These are phyloP conservation scores for Anastrepha ludens DNA, from an alignment of 1,140 invertebrate species.

Conservation along the genomic window DNA sequence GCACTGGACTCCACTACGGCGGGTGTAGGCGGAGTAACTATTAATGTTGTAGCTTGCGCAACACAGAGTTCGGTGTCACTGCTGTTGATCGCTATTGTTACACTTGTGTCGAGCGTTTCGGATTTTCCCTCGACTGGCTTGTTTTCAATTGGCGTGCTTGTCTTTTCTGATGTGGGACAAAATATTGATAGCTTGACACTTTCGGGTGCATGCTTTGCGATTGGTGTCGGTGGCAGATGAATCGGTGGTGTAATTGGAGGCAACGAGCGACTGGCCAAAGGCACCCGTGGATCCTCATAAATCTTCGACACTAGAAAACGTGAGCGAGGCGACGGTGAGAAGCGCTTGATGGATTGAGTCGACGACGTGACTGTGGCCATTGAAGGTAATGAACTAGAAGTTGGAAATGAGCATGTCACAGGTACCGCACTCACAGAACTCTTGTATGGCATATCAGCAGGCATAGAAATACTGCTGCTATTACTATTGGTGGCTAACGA, in stretches of 20 bases:
- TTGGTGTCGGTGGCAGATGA: conserved; percentile 68
- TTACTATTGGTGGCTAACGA: conserved; percentile 55
- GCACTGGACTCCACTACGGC: background rate
- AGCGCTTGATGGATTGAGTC: conserved; percentile 68
- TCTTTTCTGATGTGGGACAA: conserved; percentile 57
- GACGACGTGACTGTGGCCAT: conserved; percentile 71
- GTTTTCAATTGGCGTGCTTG: conserved; percentile 44
- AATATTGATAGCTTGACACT: background rate
- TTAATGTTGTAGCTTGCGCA: conserved; percentile 3
- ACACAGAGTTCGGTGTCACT: background rate
- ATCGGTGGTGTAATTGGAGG: conserved; percentile 68
- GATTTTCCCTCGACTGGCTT: background rate
- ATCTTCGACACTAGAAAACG: conserved; percentile 70
- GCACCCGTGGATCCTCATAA: conserved; percentile 69
- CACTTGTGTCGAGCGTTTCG: background rate
- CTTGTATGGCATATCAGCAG: conserved; percentile 56
- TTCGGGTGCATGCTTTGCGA: conserved; percentile 66
- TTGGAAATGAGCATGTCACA: conserved; percentile 59
- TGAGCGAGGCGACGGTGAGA: conserved; percentile 69
- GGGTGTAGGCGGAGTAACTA: conserved; percentile 8
- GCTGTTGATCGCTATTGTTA: background rate
- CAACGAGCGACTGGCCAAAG: conserved; percentile 61
- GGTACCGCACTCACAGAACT: conserved; percentile 28
- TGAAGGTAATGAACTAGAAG: conserved; percentile 69
- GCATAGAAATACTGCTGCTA: conserved; percentile 70